These are phyloP conservation scores for Novumbra hubbsi DNA, from an alignment of 2,797 vertebrate species.

Conservation along the genomic window DNA sequence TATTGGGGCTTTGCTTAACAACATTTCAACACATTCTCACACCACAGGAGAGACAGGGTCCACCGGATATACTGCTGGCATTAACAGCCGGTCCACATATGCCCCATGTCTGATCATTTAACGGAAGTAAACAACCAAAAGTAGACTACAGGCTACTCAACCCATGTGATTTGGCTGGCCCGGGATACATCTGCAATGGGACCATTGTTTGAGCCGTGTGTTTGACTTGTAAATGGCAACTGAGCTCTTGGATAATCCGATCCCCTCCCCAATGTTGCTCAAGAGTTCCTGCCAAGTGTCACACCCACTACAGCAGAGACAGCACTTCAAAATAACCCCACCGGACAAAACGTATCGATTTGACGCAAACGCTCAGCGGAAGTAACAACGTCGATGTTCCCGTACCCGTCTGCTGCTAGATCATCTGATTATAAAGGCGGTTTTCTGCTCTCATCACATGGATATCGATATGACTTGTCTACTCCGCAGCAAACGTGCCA, in stretches of 20 bases:
- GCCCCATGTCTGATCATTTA: not conserved
- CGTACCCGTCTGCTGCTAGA: not conserved
- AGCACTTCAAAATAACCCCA: not conserved
- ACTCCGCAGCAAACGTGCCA: not conserved
- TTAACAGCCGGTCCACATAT: not conserved
- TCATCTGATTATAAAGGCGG: not conserved
- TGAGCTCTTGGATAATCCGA: not conserved
- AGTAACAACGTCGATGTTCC: not conserved
- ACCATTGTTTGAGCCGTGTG: not conserved
- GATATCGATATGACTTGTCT: not conserved
- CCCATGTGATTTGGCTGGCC: too few relatives aligned
- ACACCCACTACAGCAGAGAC: too few relatives aligned
- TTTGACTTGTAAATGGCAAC: not conserved
- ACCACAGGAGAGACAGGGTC: not conserved
- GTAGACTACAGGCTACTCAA: not conserved
- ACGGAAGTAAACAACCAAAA: not conserved
- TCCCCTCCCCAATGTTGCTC: not conserved
- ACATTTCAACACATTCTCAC: constrained; percentile 10
- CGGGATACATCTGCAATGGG: too few relatives aligned
- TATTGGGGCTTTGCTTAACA: constrained; percentile 16
- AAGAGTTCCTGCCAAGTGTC: not conserved
- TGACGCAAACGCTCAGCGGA: not conserved
- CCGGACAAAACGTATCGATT: too few relatives aligned
- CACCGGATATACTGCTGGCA: not conserved
- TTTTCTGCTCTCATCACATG: not conserved